These are phyloP conservation scores for Pangasianodon hypophthalmus DNA, from an alignment of 2,113 vertebrate genomes.

Conservation along the genomic window DNA sequence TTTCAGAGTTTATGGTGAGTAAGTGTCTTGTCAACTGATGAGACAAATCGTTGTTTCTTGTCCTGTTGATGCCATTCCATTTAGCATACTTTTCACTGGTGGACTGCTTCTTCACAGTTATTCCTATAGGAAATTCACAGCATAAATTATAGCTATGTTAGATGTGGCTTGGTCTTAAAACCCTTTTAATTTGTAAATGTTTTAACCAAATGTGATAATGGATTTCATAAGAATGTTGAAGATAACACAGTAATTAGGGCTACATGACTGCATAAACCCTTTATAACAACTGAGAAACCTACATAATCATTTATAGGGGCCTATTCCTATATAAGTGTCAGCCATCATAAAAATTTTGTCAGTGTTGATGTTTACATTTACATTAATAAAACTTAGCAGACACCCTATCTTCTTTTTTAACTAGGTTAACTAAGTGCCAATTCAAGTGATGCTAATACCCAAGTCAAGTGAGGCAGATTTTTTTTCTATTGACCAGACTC, in stretches of 20 bases:
- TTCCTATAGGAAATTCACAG: not conserved
- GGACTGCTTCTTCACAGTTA: not conserved
- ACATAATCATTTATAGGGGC: not conserved
- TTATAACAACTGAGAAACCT: not conserved
- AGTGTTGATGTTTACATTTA: not conserved
- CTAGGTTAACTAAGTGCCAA: no score
- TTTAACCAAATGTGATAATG: not conserved
- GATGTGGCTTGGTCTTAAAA: not conserved
- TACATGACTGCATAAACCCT: not conserved
- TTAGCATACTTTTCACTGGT: not conserved
- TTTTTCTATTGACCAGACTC: not conserved
- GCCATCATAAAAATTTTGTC: not conserved
- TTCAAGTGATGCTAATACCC: not conserved
- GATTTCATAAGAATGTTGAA: not conserved
- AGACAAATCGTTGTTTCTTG: conserved; percentile 11
- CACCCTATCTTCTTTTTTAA: not conserved
- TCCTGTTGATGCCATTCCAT: not conserved
- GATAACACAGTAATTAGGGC: not conserved
- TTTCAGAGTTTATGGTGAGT: conserved; percentile 43
- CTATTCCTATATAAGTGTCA: not conserved
- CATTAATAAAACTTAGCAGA: not conserved
- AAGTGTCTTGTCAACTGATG: conserved; percentile 43
- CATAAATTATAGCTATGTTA: not conserved
- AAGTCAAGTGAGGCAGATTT: not conserved
- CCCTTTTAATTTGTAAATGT: not conserved